Evolutionary conservation across 2,888 invertebrate genomes (phyloP), one percentile per base, ranked within the genome.

Genomic region (Nebria brevicollis): DNA sequence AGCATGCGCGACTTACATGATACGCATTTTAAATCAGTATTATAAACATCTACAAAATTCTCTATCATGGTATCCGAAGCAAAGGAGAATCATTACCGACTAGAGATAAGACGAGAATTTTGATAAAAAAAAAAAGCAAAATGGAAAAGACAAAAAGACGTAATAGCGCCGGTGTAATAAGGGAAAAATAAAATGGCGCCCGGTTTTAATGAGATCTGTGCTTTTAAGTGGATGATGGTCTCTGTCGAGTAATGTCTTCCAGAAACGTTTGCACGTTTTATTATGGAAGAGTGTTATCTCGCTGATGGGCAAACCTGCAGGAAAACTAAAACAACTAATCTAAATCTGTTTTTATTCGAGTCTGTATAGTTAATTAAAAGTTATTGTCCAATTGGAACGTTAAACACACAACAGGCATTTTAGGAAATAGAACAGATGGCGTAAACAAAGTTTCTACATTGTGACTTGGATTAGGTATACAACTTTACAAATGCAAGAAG

Each of bases 1-100:
- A 68, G 20, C 68, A 13, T 13, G 68, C 68, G 15, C 68, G 20
- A 68, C 6, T 25, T 68, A 68, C 68, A 15, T 15, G 68, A 68
- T 68, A 68, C n/a, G 68, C 68, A 68, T 68, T 25, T 68, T 68
- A 68, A 68, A 68, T 68, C 68, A 26, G 20, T 54, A 54, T 54
- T 54, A 54, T 54, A 54, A 54, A 54, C 54, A 54, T 54, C 54
- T 54, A 54, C 54, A 54, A 2, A 54, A 54, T 54, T 8, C 54
- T 54, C 8, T 7, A 54, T 2, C 54, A 54, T 54, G 8, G 11
- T 8, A 54, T 13, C 11, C 1, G 54, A 54, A 26, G 68, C 26
- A 26, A 26, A 20, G 5, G 68, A 25, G 68, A 13, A 25, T 11
- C 68, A 25, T 68, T 26, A 26, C 68, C 68, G 68, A 26, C 26